Percentiles rank a stretch among this genome's conserved stretches.
Conservation (phyloP, 2,888 invertebrate genomes). For the Drosophila falleni region DNA sequence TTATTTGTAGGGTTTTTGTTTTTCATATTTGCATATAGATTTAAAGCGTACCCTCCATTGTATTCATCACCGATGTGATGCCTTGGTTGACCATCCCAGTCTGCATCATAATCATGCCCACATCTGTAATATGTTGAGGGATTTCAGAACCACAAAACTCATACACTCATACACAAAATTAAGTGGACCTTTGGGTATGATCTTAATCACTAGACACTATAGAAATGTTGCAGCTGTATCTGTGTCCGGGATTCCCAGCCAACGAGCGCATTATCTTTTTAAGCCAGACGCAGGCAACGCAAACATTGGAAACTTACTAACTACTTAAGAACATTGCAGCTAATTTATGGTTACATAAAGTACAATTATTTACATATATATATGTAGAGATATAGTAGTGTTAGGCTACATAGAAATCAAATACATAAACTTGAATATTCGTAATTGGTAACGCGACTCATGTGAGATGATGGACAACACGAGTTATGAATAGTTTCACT, state of each 20-base stretch:
- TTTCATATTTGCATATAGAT: constrained; percentile 27
- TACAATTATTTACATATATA: constrained; percentile 20
- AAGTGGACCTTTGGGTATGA: constrained; percentile 5
- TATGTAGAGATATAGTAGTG: constrained; percentile 35
- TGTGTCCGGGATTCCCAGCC: constrained; percentile 8
- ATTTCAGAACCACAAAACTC: constrained; percentile 53
- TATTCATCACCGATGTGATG: constrained; percentile 89
- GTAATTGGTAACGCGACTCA: constrained; percentile 29
- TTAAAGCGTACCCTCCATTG: constrained; percentile 91
- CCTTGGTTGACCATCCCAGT: constrained; percentile 97
- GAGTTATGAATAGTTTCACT: constrained; percentile 25
- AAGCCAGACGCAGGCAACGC: constrained; percentile 71
- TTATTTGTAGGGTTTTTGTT: constrained; percentile 16
- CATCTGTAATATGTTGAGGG: constrained; percentile 89
- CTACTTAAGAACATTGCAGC: constrained; percentile 75
- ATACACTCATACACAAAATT: constrained; percentile 33
- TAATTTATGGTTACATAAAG: constrained; percentile 50
- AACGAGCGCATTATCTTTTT: constrained; percentile 19
- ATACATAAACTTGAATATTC: constrained; percentile 49
- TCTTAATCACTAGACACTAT: constrained; percentile 54
- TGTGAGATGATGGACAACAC: constrained; percentile 26
- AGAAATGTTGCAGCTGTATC: constrained; percentile 4
- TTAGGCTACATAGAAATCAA: constrained; percentile 59
- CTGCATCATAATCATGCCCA: constrained; percentile 99
- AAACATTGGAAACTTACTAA: constrained; percentile 73